Conservation (phyloP, 1,140 invertebrate genomes). For the Megalopta genalis region DNA sequence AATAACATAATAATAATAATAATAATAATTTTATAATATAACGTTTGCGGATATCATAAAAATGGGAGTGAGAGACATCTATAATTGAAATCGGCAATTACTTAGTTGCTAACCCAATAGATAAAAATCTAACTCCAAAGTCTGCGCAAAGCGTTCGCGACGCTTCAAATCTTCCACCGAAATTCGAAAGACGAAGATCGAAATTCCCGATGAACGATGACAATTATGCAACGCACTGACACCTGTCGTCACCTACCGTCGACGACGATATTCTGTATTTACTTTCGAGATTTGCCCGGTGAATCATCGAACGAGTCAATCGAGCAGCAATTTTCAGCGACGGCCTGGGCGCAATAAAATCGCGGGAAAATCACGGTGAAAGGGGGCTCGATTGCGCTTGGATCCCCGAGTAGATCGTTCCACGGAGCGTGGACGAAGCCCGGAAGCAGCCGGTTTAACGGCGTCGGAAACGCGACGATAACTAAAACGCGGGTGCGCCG, state of each 20-base stretch:
- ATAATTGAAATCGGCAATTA: no score
- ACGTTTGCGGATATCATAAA: no score
- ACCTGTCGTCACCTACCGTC: background rate
- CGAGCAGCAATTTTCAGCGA: background rate
- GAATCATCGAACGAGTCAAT: slow-evolving; percentile 23
- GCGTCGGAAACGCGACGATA: background rate
- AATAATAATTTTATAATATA: no score
- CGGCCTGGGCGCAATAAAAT: background rate
- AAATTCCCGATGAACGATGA: no score
- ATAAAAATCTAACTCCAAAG: background rate
- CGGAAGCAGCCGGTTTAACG: slow-evolving; percentile 9
- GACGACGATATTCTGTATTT: background rate
- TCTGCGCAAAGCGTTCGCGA: background rate
- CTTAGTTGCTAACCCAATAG: no score
- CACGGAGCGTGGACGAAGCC: background rate
- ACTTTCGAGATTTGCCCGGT: slow-evolving; percentile 5
- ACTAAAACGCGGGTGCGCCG: background rate
- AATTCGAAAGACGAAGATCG: no score
- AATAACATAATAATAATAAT: no score
- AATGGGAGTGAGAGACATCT: no score
- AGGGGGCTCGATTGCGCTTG: background rate
- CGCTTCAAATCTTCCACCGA: background rate
- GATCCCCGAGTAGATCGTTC: background rate
- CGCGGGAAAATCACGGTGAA: slow-evolving; percentile 14
- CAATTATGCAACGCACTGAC: background rate